Evolutionary conservation across 2,797 vertebrate genomes (phyloP).

Genomic region (Peromyscus attwateri): DNA sequence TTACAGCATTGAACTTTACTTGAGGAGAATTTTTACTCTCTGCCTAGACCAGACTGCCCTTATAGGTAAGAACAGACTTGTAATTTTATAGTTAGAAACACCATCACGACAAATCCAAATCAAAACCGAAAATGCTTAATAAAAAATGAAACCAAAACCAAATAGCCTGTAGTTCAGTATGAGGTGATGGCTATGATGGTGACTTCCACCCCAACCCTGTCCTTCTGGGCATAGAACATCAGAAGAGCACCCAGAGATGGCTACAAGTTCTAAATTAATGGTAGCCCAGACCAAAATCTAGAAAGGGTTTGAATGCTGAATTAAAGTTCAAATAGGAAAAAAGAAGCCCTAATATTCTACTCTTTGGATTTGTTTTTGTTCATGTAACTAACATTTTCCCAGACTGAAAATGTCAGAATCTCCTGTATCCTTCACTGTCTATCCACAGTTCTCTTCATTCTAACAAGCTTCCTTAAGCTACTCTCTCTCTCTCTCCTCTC

Average conservation of each 20-base stretch:
- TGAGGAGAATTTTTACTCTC: neutral
- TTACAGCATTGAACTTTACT: conserved; percentile 40
- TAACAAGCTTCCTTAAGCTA: conserved; percentile 2
- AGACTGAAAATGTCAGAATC: neutral
- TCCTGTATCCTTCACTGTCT: neutral
- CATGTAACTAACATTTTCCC: neutral
- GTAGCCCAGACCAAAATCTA: neutral
- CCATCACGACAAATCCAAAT: neutral
- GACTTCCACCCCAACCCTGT: neutral
- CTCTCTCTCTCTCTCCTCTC: neutral
- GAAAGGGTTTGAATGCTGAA: neutral
- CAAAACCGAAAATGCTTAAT: neutral
- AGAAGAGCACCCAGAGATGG: neutral
- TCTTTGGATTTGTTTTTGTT: conserved; percentile 53
- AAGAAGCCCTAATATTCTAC: neutral
- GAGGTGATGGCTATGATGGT: neutral
- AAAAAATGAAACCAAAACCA: neutral
- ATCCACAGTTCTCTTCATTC: neutral
- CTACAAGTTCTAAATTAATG: conserved; percentile 5
- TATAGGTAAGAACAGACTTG: neutral
- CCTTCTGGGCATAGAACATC: neutral
- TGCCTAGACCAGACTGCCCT: neutral
- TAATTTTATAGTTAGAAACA: conserved; percentile 29
- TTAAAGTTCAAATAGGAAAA: conserved; percentile 8
- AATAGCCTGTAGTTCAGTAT: neutral